Base-by-base conservation (phyloP, 2,797 vertebrate genomes). In the Characodon lateralis region DNA sequence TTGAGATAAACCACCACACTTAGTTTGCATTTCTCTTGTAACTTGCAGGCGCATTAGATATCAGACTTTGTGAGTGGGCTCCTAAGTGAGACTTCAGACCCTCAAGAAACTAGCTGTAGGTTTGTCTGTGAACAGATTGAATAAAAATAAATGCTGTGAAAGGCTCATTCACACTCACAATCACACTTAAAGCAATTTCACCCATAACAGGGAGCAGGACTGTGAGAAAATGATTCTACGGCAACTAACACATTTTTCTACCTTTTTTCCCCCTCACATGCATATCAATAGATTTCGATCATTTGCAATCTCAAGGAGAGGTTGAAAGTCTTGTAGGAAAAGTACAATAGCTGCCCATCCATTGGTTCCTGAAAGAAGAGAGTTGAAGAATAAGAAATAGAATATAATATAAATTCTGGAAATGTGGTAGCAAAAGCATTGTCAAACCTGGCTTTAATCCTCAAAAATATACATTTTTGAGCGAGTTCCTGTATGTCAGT, bases 131-230 rank as follows among this genome's bases (percentile, higher is more conserved):
- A 92, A 87, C 89, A 89, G 85, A 86, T 86, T 92, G 92, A 93
- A 92, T 91, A 92, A 89, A 93, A 93, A 92, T 92, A 88, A 35
- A 88, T 90, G 83, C 88, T 83, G 87, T 87, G 90, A 93, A 93
- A 93, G 82, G 78, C 89, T 92, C 85, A 86, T 92, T 92, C 86
- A 28, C 84, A 83, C 88, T 88, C 88, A 91, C 88, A 93, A 91
- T 93, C 87, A 87, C 93, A 93, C 92, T 91, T 88, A 87, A 83
- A 82, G 93, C 90, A 93, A 91, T 91, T 92, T 92, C 78, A 88
- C 79, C 85, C 82, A 83, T 88, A 87, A 85, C 81, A 78, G 77
- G 77, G 85, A 89, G 74, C 41, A 72, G 84, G 66, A 82, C 65
- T 73, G 24, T 69, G 72, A 85, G 82, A 89, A 91, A 90, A 90